Percentiles rank a stretch among this genome's conserved stretches.
Evolutionary conservation across 2,888 invertebrate species (phyloP).

Genomic region (Tuta absoluta): DNA sequence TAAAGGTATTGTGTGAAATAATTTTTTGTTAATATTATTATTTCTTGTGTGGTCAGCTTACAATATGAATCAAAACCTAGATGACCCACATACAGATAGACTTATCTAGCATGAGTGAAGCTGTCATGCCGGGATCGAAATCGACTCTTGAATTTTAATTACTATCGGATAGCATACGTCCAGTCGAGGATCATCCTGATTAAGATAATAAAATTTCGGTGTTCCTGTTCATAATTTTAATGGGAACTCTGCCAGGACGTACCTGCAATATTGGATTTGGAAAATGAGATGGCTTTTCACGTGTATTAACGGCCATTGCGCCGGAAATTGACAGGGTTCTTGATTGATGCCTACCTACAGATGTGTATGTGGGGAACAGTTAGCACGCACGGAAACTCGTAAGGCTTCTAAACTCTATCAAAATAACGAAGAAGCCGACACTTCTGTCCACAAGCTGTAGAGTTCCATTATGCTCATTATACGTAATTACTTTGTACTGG

Average conservation of each 20-base stretch:
- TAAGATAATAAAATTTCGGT: slow-evolving; percentile 16
- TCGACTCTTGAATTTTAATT: slow-evolving; percentile 64
- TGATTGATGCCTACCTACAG: slow-evolving; percentile 35
- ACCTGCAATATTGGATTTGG: slow-evolving; percentile 12
- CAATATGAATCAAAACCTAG: slow-evolving; percentile 48
- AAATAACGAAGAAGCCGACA: slow-evolving; percentile 40
- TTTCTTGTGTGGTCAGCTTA: slow-evolving; percentile 35
- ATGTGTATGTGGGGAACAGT: slow-evolving; percentile 31
- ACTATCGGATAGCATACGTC: slow-evolving; percentile 41
- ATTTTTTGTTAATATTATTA: not conserved
- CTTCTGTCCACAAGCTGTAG: not conserved
- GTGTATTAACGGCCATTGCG: slow-evolving; percentile 35
- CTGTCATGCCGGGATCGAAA: slow-evolving; percentile 53
- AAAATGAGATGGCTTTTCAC: slow-evolving; percentile 19
- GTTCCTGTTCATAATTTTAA: slow-evolving; percentile 20
- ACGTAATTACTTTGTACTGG: slow-evolving; percentile 21
- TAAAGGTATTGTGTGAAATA: not conserved
- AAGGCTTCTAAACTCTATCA: slow-evolving; percentile 50
- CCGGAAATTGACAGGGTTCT: slow-evolving; percentile 37
- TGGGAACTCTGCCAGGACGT: slow-evolving; percentile 23
- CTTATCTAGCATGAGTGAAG: slow-evolving; percentile 57
- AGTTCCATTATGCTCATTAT: slow-evolving; percentile 26
- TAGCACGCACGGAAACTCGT: slow-evolving; percentile 42
- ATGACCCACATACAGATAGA: slow-evolving; percentile 63
- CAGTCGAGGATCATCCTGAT: slow-evolving; percentile 13